Percentiles rank a stretch among this genome's conserved stretches.
Conservation (phyloP, 2,888 invertebrate genomes). For the Chrysomela aeneicollis region DNA sequence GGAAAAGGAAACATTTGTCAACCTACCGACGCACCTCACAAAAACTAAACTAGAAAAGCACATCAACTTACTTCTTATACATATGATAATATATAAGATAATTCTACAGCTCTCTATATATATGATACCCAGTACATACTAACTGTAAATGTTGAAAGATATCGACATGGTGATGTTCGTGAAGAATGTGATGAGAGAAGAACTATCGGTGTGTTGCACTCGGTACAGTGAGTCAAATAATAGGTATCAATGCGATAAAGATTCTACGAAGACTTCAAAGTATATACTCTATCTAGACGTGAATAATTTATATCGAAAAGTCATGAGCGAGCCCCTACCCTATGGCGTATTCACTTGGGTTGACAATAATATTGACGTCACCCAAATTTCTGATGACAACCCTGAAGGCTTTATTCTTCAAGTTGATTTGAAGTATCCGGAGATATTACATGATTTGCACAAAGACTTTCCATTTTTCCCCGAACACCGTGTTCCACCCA, state of each 20-base stretch:
- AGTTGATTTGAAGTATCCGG: slow-evolving; percentile 59
- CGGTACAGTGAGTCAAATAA: slow-evolving; percentile 39
- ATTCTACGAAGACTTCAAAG: not conserved
- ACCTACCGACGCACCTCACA: too few species aligned
- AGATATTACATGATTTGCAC: slow-evolving; percentile 51
- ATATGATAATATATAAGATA: too few species aligned
- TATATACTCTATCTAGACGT: not conserved
- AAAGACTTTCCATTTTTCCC: slow-evolving; percentile 35
- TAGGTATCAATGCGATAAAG: slow-evolving; percentile 45
- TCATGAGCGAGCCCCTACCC: slow-evolving; percentile 46
- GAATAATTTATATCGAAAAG: slow-evolving; percentile 41
- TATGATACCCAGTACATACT: too few species aligned
- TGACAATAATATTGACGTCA: slow-evolving; percentile 24
- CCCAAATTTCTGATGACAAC: slow-evolving; percentile 22
- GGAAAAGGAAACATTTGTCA: too few species aligned
- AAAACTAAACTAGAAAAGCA: too few species aligned
- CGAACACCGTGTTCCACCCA: slow-evolving; percentile 37
- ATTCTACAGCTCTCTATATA: too few species aligned
- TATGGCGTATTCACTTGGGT: slow-evolving; percentile 22
- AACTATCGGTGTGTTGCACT: slow-evolving; percentile 9
- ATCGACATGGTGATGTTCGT: slow-evolving; percentile 15
- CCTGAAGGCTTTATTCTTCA: slow-evolving; percentile 50
- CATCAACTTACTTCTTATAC: too few species aligned
- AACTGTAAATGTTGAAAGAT: slow-evolving; percentile 47
- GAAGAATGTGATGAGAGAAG: slow-evolving; percentile 41